Conservation (phyloP, 2,888 invertebrate genomes). For the Lapara coniferarum region DNA sequence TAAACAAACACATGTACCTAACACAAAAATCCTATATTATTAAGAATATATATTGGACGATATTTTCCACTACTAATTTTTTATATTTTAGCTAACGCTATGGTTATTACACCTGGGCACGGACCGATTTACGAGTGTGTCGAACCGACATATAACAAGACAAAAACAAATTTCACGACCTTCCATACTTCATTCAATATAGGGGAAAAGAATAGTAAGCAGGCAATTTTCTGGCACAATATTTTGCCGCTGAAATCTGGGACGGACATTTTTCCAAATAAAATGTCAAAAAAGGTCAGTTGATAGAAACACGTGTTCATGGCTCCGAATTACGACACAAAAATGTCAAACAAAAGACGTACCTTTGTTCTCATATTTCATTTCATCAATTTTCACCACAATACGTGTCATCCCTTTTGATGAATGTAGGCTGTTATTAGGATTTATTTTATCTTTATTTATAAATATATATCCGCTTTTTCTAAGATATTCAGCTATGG, state of each 20-base stretch:
- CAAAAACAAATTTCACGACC: conserved; percentile 16
- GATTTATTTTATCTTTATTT: too few species aligned
- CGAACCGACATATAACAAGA: conserved; percentile 39
- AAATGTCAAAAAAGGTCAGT: conserved; percentile 19
- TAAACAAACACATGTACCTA: not conserved
- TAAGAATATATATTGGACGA: too few species aligned
- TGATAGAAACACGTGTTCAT: conserved; percentile 4
- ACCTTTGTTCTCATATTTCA: conserved; percentile 8
- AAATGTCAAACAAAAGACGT: conserved; percentile 16
- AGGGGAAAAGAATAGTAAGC: not conserved
- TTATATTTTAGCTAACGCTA: too few species aligned
- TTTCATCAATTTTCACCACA: conserved; percentile 10
- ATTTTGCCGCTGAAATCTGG: not conserved
- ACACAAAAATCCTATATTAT: too few species aligned
- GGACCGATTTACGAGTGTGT: conserved; percentile 52
- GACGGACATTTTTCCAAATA: conserved; percentile 13
- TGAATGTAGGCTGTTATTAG: not conserved
- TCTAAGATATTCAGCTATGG: too few species aligned
- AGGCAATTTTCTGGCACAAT: not conserved
- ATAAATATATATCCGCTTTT: too few species aligned
- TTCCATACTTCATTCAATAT: conserved; percentile 14
- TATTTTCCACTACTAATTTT: too few species aligned
- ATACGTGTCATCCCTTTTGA: not conserved
- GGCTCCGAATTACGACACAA: conserved; percentile 3
- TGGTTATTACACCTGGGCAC: conserved; percentile 54